Evolutionary conservation across 2,113 vertebrate species (phyloP).

Genomic region (Podiceps cristatus): DNA sequence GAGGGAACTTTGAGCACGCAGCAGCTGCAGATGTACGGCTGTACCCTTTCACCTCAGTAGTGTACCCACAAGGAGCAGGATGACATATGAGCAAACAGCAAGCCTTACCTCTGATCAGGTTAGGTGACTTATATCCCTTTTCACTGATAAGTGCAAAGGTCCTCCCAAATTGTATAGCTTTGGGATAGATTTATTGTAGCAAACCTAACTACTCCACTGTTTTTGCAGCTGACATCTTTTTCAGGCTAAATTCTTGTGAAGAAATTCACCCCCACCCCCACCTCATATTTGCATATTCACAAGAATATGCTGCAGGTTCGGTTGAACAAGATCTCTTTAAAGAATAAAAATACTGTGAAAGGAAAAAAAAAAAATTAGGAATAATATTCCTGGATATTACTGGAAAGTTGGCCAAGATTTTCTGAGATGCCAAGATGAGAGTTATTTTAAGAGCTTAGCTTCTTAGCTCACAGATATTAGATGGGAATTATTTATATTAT

Average conservation of each 20-base stretch:
- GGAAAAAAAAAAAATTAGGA: background rate
- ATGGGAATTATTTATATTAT: background rate
- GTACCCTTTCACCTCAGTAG: background rate
- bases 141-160: background rate
- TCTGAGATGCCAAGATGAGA: background rate
- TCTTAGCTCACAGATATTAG: background rate
- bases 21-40: background rate
- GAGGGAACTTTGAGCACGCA: background rate
- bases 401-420: background rate
- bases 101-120: background rate
- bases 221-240: background rate
- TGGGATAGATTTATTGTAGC: background rate
- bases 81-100: background rate
- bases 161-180: background rate
- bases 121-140: background rate
- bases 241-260: background rate
- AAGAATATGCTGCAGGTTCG: fast-evolving
- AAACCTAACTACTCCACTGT: background rate
- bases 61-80: background rate
- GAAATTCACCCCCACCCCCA: fast-evolving
- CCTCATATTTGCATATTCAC: background rate
- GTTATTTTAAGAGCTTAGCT: background rate
- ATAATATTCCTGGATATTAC: background rate
- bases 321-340: background rate
- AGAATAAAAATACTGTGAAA: background rate